Percentiles rank a stretch among this genome's conserved stretches.
These are phyloP conservation scores for Anas bahamensis DNA, from an alignment of 2,797 vertebrate species.

Conservation along the genomic window DNA sequence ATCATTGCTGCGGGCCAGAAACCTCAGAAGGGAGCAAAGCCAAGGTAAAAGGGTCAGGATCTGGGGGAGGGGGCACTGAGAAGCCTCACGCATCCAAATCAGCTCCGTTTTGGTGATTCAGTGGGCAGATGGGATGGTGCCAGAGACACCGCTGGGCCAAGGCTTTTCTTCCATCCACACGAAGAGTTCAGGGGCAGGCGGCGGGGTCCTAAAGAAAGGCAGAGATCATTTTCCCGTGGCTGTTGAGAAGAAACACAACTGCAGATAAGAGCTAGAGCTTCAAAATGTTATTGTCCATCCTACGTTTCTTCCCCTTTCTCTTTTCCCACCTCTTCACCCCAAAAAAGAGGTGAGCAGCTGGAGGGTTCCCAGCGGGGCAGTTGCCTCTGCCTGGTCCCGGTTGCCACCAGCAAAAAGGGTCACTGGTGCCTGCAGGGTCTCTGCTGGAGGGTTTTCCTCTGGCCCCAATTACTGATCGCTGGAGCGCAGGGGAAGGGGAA, in stretches of 20 bases:
- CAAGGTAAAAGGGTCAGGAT: constrained; percentile 1
- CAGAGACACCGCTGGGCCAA: not conserved
- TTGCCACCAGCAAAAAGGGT: not conserved
- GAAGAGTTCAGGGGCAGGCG: not conserved
- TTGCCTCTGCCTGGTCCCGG: not conserved
- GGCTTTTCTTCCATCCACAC: not conserved
- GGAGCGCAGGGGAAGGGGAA: not conserved
- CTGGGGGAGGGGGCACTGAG: not conserved
- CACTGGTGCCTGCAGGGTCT: not conserved
- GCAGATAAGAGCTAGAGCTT: not conserved
- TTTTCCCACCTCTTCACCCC: not conserved
- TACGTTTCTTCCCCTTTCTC: not conserved
- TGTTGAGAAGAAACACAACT: not conserved
- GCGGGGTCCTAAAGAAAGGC: not conserved
- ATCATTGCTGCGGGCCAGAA: not conserved
- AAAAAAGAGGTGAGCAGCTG: not conserved
- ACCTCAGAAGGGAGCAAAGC: constrained; percentile 8
- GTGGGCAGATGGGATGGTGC: not conserved
- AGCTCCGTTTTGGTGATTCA: not conserved
- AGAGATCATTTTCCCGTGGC: not conserved
- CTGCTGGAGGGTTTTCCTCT: not conserved
- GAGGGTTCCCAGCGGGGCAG: rapidly evolving
- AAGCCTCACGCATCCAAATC: not conserved
- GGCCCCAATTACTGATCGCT: not conserved
- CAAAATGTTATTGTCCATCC: not conserved